Percentiles rank a stretch among this genome's conserved stretches.
Evolutionary conservation across 2,113 vertebrate genomes (phyloP).

Genomic region (Trematocara stigmaticum): DNA sequence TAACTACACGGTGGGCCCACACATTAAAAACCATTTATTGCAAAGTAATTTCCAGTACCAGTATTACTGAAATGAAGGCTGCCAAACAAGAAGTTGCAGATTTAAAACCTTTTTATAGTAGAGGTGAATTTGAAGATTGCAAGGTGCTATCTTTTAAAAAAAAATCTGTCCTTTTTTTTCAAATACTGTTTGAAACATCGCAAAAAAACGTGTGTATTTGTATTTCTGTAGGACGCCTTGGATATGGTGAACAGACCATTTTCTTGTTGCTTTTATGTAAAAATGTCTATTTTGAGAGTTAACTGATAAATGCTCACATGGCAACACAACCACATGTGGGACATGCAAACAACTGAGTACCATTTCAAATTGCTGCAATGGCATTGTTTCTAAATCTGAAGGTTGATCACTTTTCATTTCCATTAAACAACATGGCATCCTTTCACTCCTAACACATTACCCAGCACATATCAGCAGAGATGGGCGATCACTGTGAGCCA

Average conservation of each 20-base stretch:
- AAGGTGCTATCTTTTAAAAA: accelerated
- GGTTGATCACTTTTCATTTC: neutral
- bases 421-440: neutral
- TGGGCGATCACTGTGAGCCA: neutral
- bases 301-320: neutral
- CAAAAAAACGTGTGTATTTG: neutral
- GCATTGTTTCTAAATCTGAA: neutral
- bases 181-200: neutral
- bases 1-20: neutral
- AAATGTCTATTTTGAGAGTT: neutral
- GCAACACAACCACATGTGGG: neutral
- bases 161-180: neutral
- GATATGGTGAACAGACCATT: neutral
- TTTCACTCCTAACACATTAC: neutral
- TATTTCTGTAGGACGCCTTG: neutral
- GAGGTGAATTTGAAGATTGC: neutral
- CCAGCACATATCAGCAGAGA: neutral
- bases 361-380: neutral
- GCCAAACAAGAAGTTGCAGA: neutral
- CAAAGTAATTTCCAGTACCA: neutral
- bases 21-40: neutral
- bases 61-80: neutral
- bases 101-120: neutral
- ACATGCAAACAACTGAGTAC: neutral
- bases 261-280: neutral